These are phyloP conservation scores for Ferdinandea cuprea DNA, from an alignment of 2,888 invertebrate species.

Conservation along the genomic window DNA sequence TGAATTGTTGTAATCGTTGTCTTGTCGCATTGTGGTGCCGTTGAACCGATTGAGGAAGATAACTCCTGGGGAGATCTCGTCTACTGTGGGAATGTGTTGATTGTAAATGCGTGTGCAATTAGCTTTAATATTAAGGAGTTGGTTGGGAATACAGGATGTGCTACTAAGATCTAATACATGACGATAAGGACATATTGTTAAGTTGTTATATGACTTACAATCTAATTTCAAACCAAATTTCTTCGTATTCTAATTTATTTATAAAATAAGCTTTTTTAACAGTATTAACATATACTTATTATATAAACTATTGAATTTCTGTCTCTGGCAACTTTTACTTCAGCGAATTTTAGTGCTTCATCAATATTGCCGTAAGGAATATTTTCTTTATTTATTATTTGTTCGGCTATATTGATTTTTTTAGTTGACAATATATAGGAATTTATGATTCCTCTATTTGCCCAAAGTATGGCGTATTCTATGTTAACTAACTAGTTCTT, in stretches of 20 bases:
- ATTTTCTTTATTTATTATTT: neutral
- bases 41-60: conserved; percentile 29
- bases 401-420: neutral
- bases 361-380: conserved; percentile 7
- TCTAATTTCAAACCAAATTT: conserved; percentile 9
- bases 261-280: conserved; percentile 2
- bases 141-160: conserved; percentile 18
- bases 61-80: conserved; percentile 28
- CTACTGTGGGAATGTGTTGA: conserved; percentile 28
- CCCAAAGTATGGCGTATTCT: conserved; percentile 15
- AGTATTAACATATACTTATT: neutral
- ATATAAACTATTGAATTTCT: conserved; percentile 1
- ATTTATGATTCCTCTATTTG: conserved; percentile 9
- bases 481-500: conserved; percentile 7
- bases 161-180: conserved; percentile 13
- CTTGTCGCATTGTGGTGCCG: conserved; percentile 27
- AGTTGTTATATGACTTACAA: conserved; percentile 17
- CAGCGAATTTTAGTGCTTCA: conserved; percentile 8
- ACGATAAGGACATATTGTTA: conserved; percentile 6
- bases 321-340: conserved; percentile 16
- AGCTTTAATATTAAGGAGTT: conserved; percentile 3
- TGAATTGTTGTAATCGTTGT: conserved; percentile 6
- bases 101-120: conserved; percentile 21
- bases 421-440: neutral
- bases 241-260: neutral